Percentiles rank a stretch among this genome's conserved stretches.
Evolutionary conservation across 2,113 vertebrate species (phyloP).

Genomic region (Alligator mississippiensis): DNA sequence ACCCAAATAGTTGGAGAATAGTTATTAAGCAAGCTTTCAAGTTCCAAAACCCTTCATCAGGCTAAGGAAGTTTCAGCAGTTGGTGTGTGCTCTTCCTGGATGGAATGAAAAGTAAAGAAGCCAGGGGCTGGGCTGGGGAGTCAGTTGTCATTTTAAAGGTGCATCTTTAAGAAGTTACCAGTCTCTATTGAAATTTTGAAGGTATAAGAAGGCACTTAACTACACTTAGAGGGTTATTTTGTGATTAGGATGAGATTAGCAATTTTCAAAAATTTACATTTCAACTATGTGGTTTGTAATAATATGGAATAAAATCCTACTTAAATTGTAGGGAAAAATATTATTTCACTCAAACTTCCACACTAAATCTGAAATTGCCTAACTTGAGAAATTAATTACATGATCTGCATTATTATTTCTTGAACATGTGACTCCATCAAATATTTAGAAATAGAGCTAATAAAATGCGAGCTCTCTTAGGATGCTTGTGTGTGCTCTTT

Average conservation of each 20-base stretch:
- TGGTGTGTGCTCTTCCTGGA: no score
- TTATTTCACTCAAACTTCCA: neutral
- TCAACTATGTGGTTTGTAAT: neutral
- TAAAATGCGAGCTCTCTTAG: neutral
- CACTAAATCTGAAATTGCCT: neutral
- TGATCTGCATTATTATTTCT: neutral
- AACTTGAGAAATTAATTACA: neutral
- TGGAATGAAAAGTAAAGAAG: no score
- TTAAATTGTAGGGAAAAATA: neutral
- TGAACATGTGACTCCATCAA: neutral
- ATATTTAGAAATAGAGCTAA: neutral
- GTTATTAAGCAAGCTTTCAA: no score
- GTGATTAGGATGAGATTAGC: neutral
- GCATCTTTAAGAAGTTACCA: neutral
- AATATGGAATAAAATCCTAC: neutral
- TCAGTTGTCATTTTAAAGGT: neutral
- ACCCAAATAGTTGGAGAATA: neutral
- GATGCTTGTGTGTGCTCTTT: neutral
- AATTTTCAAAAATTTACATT: neutral
- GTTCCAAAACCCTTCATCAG: no score
- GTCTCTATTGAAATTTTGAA: neutral
- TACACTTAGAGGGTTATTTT: neutral
- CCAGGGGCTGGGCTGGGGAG: no score
- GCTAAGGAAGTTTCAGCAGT: no score
- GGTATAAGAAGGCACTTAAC: neutral